A percentile compares a stretch with the other conserved stretches of the same genome.
phyloP scores from a whole-genome alignment of 2,113 vertebrate species.

The Chaetorhynchus papuensis region DNA sequence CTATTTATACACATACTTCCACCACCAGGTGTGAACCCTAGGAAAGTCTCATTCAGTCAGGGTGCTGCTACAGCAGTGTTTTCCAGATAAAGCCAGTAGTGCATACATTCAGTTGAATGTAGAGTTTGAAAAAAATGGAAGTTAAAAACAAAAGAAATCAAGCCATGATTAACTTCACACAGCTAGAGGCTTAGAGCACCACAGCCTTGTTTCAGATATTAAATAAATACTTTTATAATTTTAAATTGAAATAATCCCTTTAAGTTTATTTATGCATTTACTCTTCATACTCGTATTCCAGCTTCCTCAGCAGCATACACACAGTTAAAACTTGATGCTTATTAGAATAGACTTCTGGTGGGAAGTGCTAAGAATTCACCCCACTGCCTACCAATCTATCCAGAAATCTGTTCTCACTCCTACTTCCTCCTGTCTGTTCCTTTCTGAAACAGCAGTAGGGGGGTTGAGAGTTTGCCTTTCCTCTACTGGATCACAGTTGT shows the following conservation, averaged over 20 bases:
- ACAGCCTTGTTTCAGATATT: background rate
- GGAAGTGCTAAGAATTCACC: conserved; percentile 61
- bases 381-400: conserved; percentile 44
- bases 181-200: background rate
- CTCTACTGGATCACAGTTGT: conserved; percentile 51
- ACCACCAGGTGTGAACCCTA: background rate
- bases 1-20: background rate
- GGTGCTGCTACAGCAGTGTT: background rate
- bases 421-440: conserved; percentile 58
- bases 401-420: conserved; percentile 62
- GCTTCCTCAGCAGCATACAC: background rate
- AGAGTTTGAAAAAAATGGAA: background rate
- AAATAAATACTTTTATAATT: background rate
- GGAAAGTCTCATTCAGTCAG: background rate
- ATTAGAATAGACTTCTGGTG: conserved; percentile 61
- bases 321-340: background rate
- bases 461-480: conserved; percentile 50
- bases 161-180: background rate
- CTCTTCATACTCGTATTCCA: background rate
- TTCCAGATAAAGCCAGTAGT: background rate
- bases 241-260: background rate
- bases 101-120: background rate
- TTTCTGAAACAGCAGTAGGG: conserved; percentile 45
- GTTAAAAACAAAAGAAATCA: background rate
- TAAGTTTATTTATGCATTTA: background rate